phyloP scores from a whole-genome alignment of 2,888 invertebrate genomes.

The Ormia ochracea region DNA sequence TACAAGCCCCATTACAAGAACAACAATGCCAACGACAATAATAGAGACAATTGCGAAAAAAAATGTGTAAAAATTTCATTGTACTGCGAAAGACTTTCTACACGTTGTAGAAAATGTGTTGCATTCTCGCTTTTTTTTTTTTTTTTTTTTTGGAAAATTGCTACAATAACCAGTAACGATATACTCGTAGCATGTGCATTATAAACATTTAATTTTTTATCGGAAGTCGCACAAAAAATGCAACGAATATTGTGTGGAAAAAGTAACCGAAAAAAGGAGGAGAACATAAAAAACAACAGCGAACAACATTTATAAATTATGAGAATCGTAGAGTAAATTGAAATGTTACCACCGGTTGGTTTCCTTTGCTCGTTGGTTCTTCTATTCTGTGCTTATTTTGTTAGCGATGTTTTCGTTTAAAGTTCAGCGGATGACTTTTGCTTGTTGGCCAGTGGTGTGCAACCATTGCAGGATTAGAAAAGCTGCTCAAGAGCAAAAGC shows the following conservation, averaged over 20 bases:
- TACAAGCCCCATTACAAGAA: constrained; percentile 4
- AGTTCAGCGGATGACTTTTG: constrained; percentile 36
- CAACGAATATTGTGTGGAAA: constrained; percentile 12
- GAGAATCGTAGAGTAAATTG: constrained; percentile 72
- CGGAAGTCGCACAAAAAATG: neutral
- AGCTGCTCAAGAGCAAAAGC: too few species aligned
- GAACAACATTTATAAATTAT: constrained; percentile 71
- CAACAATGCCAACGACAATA: neutral
- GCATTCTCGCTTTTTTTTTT: neutral
- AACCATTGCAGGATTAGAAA: neutral
- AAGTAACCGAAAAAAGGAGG: neutral
- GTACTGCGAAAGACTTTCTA: constrained; percentile 21
- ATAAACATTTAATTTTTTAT: constrained; percentile 11
- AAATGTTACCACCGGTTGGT: constrained; percentile 69
- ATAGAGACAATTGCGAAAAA: neutral
- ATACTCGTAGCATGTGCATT: too few species aligned
- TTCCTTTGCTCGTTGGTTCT: constrained; percentile 39
- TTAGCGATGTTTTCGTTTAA: constrained; percentile 15
- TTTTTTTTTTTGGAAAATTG: constrained; percentile 8
- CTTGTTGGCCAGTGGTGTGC: neutral
- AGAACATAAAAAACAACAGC: constrained; percentile 14
- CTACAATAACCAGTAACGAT: neutral
- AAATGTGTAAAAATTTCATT: constrained; percentile 38
- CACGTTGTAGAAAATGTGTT: neutral
- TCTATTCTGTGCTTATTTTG: constrained; percentile 25